These are phyloP conservation scores for Xanthorhoe designata DNA, from an alignment of 2,888 invertebrate species.

Conservation along the genomic window DNA sequence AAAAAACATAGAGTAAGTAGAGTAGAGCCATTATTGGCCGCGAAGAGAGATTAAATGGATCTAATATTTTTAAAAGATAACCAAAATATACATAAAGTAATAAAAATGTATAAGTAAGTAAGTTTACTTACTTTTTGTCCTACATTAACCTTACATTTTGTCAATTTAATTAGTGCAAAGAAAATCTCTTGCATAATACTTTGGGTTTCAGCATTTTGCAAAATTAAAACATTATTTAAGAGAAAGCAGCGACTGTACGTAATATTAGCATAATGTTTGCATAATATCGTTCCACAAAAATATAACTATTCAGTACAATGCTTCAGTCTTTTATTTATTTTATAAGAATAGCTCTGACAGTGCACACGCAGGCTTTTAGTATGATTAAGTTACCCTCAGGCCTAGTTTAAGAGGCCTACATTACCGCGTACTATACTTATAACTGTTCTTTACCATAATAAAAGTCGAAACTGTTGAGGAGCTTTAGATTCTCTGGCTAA, in stretches of 20 bases:
- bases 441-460: background rate
- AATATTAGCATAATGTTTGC: constrained; percentile 8
- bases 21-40: no score
- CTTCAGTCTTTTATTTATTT: background rate
- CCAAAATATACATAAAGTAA: no score
- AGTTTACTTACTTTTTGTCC: no score
- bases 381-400: constrained; percentile 1
- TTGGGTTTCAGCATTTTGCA: background rate
- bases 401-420: background rate
- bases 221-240: background rate
- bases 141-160: no score
- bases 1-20: no score
- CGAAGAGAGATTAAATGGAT: no score
- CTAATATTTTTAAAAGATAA: no score
- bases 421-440: background rate
- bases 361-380: constrained; percentile 12
- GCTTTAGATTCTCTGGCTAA: no score
- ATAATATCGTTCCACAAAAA: constrained; percentile 9
- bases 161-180: background rate
- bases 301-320: constrained; percentile 1
- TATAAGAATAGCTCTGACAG: background rate
- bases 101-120: no score
- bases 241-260: background rate
- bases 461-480: no score
- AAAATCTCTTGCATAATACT: background rate